Base-by-base conservation (phyloP, 2,888 invertebrate species). In the Heliconius cydno region DNA sequence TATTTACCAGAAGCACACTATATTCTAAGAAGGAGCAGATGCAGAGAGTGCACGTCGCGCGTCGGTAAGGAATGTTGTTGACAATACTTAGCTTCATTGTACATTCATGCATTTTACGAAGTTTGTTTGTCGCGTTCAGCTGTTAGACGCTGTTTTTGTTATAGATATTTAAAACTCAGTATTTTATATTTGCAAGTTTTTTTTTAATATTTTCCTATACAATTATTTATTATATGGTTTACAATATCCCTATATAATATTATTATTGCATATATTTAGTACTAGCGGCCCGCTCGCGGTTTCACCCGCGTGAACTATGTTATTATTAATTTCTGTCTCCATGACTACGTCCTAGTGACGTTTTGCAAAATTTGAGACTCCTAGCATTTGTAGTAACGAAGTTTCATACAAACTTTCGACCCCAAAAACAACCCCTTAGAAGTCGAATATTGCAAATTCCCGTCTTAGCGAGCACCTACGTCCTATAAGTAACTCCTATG, bases 51-150 rank as follows among this genome's bases (percentile, higher is more conserved):
- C 28, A 28, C 83, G 73, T 74, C 78, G 84, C 83, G 83, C 84
- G 71, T 74, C 78, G 79, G 78, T 77, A 81, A 84, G 85, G 84
- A 83, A 85, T 85, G 85, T 76, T 83, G 83, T 84, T 84, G 84
- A 85, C 84, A 84, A 84, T 86, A 81, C 81, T 80, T 77, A 82
- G 83, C 81, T 84, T 82, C 83, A 84, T 84, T 86, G 84, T 66
- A 83, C 80, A 83, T 85, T 86, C 84, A 79, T 78, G 80, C 82
- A 84, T 78, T 71, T 57, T 77, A 46, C 52, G n/a, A 19, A 19
- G 60, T 41, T 25, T 13, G 63, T 70, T 70, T 68, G 68, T 68
- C 41, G 70, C 7, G 13, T 70, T 46, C 70, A 28, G 25, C 41
- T 70, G 41, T 70, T 41, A n/a, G 68, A 25, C 5, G 7, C 3